A percentile compares a stretch with the other conserved stretches of the same genome.
Conservation (phyloP, 2,888 invertebrate species). For the Drosophila ustulata region DNA sequence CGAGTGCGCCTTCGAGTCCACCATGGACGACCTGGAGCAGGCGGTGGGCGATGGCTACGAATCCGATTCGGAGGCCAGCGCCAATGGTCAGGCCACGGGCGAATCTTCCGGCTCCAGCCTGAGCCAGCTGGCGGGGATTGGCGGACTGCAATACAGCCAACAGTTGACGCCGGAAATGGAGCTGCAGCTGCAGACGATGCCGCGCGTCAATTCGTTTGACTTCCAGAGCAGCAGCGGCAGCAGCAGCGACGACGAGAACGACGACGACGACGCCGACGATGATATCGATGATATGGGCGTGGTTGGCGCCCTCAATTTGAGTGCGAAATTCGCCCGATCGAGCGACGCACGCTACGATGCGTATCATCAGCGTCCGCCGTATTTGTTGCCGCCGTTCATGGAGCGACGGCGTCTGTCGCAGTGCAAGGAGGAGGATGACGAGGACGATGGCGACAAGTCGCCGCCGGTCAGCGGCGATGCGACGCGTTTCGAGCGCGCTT, state of each 20-base stretch:
- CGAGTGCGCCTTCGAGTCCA: conserved; percentile 83
- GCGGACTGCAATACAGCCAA: conserved; percentile 63
- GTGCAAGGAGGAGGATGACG: conserved; percentile 94
- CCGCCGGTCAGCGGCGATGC: conserved; percentile 56
- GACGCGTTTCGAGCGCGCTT: conserved; percentile 51
- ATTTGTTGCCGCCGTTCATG: conserved; percentile 86
- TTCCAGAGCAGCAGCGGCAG: conserved; percentile 78
- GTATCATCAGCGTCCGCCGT: conserved; percentile 76
- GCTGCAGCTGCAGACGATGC: conserved; percentile 54
- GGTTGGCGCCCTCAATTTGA: conserved; percentile 46
- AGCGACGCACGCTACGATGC: conserved; percentile 70
- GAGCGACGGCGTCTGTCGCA: conserved; percentile 91
- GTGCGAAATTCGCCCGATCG: conserved; percentile 53
- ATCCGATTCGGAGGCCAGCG: conserved; percentile 81
- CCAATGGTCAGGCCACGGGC: conserved; percentile 61
- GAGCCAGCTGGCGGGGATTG: conserved; percentile 49
- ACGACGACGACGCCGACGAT: conserved; percentile 49
- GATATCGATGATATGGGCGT: conserved; percentile 42
- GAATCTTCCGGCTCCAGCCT: conserved; percentile 60
- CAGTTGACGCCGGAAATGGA: conserved; percentile 55
- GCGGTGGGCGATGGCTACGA: conserved; percentile 82
- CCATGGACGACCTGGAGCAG: conserved; percentile 84
- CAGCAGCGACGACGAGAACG: conserved; percentile 67
- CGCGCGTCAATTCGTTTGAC: conserved; percentile 75
- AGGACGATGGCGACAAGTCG: conserved; percentile 86